Base-by-base conservation (phyloP, 2,113 vertebrate genomes). In the Gymnarchus niloticus region DNA sequence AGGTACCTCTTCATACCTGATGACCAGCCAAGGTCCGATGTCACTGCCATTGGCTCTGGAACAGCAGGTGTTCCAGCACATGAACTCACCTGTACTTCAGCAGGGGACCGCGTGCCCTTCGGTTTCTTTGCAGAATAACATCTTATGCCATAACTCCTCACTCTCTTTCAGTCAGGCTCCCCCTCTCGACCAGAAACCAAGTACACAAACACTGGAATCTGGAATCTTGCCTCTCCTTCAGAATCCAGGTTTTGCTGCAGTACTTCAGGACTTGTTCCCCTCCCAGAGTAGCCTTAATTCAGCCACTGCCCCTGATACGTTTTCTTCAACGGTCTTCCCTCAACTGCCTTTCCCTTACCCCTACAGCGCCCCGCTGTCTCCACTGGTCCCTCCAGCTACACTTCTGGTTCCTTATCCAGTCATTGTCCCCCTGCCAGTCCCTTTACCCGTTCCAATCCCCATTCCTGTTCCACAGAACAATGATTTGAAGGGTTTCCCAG, bases 31-130 rank as follows among this genome's bases (percentile, higher is more conserved):
- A 89, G 97, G 96, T 48, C 97, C 97, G 0, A 92, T 99, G 10
- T 97, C 98, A 0, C 92, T 99, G 84, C 98, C 97, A 0, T 92
- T 99, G 73, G 96, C 99, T 87, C 88, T 99, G 91, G 98, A 99
- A 90, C 98, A 98, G 91, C 98, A 99, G 21, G 95, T 98, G 87
- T 93, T 99, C 89, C 98, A 99, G 92, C 98, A 99, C 91, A 93
- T 99, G 91, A 96, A 94, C 90, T 96, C 97, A 0, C 94, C 97
- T 0, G 93, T 97, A 83, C 93, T 98, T 85, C 95, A 97, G 0
- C 96, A 96, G 5, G 91, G 91, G 1, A 21, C 94, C 0, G 84
- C 93, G 5, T 97, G 96, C 78, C 92, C 96, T 3, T 87, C 94
- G 69, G 90, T 91, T 51, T 90, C 96, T 7, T 91, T 98, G 41